Conservation (phyloP, 1,140 invertebrate genomes). For the Anastrepha obliqua region DNA sequence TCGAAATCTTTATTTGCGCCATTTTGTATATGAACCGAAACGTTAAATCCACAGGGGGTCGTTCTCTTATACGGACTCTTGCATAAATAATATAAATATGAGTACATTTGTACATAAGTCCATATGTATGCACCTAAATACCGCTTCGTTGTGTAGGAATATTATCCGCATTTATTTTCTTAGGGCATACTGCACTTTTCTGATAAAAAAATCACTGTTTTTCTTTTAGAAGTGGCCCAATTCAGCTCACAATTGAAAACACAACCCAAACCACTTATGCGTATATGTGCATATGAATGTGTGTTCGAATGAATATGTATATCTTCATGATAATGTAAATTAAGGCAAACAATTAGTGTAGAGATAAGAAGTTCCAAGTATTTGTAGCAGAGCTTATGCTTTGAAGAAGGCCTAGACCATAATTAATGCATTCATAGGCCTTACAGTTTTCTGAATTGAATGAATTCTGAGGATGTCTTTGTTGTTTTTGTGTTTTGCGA, state of each 20-base stretch:
- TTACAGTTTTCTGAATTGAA: not conserved
- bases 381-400: not conserved
- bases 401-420: not conserved
- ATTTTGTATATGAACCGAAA: no score
- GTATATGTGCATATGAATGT: not conserved
- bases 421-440: not conserved
- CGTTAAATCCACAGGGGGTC: no score
- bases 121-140: no score
- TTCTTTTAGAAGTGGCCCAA: constrained; percentile 13
- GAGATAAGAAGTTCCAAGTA: not conserved
- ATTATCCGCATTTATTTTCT: not conserved
- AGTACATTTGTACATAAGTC: no score
- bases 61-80: no score
- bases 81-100: no score
- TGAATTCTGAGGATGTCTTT: not conserved
- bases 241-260: not conserved
- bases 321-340: constrained; percentile 30
- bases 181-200: not conserved
- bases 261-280: not conserved
- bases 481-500: no score
- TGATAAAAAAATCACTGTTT: not conserved
- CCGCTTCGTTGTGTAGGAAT: no score
- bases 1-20: no score
- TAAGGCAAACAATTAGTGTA: constrained; percentile 25
- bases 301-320: not conserved